Percentiles rank a stretch among this genome's conserved stretches.
Conservation (phyloP, 2,797 vertebrate species). For the Thripadectes ignobilis region DNA sequence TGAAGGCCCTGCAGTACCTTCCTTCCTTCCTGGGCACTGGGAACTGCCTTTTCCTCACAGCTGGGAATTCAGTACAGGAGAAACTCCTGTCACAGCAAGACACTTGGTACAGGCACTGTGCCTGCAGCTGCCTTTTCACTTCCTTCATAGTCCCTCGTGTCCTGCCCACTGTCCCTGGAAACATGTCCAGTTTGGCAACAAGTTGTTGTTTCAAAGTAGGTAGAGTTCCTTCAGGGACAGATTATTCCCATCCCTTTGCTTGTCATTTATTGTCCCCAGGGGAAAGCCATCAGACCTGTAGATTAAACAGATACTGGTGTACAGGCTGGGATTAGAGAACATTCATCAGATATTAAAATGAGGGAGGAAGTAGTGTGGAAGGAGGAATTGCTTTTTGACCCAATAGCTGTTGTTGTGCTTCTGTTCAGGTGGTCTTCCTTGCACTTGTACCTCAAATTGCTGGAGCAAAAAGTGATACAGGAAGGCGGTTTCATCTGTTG, state of each 20-base stretch:
- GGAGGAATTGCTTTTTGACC: neutral
- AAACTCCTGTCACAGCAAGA: neutral
- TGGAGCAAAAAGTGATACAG: neutral
- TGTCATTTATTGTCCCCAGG: neutral
- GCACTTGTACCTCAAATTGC: neutral
- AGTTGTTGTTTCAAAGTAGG: neutral
- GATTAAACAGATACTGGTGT: neutral
- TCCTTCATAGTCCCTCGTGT: neutral
- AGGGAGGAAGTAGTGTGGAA: neutral
- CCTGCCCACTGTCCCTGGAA: neutral
- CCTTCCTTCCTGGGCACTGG: neutral
- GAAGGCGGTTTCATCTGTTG: fast-evolving
- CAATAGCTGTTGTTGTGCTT: neutral
- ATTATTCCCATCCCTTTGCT: neutral
- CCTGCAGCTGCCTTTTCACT: neutral
- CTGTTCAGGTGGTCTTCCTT: neutral
- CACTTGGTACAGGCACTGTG: too few relatives aligned
- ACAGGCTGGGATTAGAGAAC: neutral
- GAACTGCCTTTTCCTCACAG: neutral
- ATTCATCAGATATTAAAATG: neutral
- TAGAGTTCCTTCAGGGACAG: neutral
- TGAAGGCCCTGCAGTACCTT: neutral
- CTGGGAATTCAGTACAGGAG: neutral
- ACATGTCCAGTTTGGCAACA: fast-evolving
- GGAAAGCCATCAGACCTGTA: neutral